Evolutionary conservation across 2,113 vertebrate genomes (phyloP), one percentile per base, ranked within the genome.

Genomic region (Cyrtonyx montezumae): DNA sequence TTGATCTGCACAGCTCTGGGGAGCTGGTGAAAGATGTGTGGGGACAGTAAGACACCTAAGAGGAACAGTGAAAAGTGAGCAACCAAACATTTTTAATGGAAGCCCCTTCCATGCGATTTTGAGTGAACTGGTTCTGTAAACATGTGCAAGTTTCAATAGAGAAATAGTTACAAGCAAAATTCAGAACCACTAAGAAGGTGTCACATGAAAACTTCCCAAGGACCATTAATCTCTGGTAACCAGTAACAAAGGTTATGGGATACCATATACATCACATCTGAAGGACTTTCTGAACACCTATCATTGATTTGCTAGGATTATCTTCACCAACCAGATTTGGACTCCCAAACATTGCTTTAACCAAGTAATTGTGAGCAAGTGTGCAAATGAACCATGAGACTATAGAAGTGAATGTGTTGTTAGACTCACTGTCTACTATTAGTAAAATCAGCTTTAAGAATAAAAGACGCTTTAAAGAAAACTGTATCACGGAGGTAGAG

Each of bases 341-440:
- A 46, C 67, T 84, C 46, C 36, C 22, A 76, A 62, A 21, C 1
- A 2, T 30, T 63, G 19, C 36, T 86, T n/a, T 79, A 79, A 79
- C 13, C 9, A 67, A 6, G 16, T 76, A 46, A 63, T 21, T 0
- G 0, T 12, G 23, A 53, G 11, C 42, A 42, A 66, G 28, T 71
- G 19, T 32, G 22, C 25, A 86, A 32, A 76, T 91, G 15, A 73
- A 65, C 43, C 6, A 3, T 53, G 22, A 62, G 13, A 53, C 62
- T 71, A 8, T 45, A 0, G 19, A 86, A 87, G 8, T 34, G 17
- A 79, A 84, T 16, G 30, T 3, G 16, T 68, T 55, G 26, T 70
- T 22, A 63, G 26, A 87, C 48, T 13, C 66, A 37, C 48, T 62
- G 79, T 9, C 43, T 63, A 34, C 32, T 49, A 21, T n/a, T 30